Percentiles rank a stretch among this genome's conserved stretches.
Conservation (phyloP, 1,140 invertebrate genomes). For the Oncopodura yosiiana region DNA sequence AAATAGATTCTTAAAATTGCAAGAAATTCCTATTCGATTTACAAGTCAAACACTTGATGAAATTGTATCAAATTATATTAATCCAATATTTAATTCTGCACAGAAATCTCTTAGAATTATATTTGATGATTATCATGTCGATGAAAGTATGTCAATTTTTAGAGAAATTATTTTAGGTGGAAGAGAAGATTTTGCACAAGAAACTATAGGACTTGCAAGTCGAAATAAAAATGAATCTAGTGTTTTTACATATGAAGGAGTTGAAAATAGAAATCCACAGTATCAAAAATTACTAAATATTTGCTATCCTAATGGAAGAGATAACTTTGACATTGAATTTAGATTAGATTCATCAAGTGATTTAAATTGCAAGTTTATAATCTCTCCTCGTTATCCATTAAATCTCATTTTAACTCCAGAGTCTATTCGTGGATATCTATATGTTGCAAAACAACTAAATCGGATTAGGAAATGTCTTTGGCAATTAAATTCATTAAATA, state of each 20-base stretch:
- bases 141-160: slow-evolving; percentile 15
- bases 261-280: background rate
- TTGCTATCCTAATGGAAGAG: slow-evolving; percentile 26
- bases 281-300: slow-evolving; percentile 23
- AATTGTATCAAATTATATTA: background rate
- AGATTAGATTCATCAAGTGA: slow-evolving; percentile 2
- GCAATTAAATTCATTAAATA: slow-evolving; percentile 5
- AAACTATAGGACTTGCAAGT: background rate
- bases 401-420: slow-evolving; percentile 24
- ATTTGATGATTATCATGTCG: slow-evolving; percentile 12
- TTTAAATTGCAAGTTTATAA: slow-evolving; percentile 12
- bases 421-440: slow-evolving; percentile 12
- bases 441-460: slow-evolving; percentile 14
- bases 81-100: slow-evolving; percentile 7
- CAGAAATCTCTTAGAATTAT: slow-evolving; percentile 2
- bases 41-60: background rate
- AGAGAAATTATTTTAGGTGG: slow-evolving; percentile 27
- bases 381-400: slow-evolving; percentile 15
- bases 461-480: slow-evolving; percentile 26
- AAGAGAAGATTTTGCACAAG: slow-evolving; percentile 29
- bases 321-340: slow-evolving; percentile 20
- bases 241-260: slow-evolving; percentile 18
- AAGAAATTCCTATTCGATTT: background rate
- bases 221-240: background rate
- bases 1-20: background rate